Evolutionary conservation across 2,888 invertebrate genomes (phyloP).

Genomic region (Oxyteleia sp.): DNA sequence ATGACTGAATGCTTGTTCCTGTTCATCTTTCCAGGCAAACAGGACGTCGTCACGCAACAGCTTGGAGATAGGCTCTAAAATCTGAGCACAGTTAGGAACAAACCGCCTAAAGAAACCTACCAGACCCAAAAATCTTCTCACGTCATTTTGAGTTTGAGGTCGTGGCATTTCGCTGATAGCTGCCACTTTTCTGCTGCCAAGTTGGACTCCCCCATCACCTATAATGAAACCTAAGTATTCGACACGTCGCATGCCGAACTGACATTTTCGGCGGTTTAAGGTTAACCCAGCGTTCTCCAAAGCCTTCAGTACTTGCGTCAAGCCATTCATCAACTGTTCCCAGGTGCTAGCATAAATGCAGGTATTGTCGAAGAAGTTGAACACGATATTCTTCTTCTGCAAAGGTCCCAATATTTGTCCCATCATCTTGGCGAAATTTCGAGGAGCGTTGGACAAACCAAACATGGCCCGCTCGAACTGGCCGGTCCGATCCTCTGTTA

Average conservation of each 20-base stretch:
- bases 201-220: background rate
- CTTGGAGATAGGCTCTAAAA: background rate
- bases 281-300: slow-evolving; percentile 16
- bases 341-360: background rate
- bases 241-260: background rate
- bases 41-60: background rate
- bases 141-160: background rate
- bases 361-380: background rate
- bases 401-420: background rate
- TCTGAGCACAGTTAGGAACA: background rate
- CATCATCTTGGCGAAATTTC: background rate
- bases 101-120: background rate
- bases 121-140: background rate
- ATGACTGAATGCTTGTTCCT: background rate
- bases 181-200: background rate
- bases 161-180: background rate
- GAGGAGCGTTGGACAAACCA: background rate
- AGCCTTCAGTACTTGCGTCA: background rate
- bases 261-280: slow-evolving; percentile 3
- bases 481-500: background rate
- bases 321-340: background rate
- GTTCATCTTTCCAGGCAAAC: background rate
- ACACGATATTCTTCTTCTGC: background rate
- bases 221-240: background rate
- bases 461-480: background rate